Conservation (phyloP, 2,888 invertebrate genomes). For the Drosophila hawaiiensis region DNA sequence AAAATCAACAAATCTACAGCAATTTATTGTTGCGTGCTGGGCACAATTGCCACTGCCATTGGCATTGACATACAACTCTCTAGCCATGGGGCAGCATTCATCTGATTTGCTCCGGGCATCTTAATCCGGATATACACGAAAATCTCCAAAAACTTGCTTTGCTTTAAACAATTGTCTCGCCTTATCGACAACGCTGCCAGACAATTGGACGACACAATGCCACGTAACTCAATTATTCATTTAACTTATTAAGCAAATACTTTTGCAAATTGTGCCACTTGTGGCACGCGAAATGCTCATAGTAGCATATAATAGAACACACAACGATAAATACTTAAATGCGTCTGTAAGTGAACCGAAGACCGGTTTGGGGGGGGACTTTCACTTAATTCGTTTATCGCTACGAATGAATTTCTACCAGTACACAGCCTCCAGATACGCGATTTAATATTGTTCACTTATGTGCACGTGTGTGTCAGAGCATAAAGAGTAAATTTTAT, state of each 20-base stretch:
- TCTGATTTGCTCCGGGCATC: constrained; percentile 28
- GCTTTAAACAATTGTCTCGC: constrained; percentile 39
- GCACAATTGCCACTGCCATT: constrained; percentile 67
- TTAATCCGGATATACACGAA: constrained; percentile 41
- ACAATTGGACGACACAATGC: constrained; percentile 41
- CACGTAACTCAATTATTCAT: constrained; percentile 77
- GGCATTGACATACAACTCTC: constrained; percentile 65
- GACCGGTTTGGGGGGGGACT: constrained; percentile 42
- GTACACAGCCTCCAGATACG: constrained; percentile 3
- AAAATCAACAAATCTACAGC: constrained; percentile 33
- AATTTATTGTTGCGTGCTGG: constrained; percentile 64
- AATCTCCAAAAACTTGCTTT: constrained; percentile 7
- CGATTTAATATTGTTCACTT: constrained; percentile 17
- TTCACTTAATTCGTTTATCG: constrained; percentile 67
- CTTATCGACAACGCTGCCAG: constrained; percentile 38
- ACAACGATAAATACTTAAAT: constrained; percentile 60
- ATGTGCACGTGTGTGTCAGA: constrained; percentile 38
- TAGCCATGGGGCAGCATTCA: constrained; percentile 16
- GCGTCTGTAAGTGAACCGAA: constrained; percentile 43
- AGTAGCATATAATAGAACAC: constrained; percentile 16
- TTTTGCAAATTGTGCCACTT: constrained; percentile 68
- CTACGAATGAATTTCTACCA: constrained; percentile 37
- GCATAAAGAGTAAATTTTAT: constrained; percentile 8
- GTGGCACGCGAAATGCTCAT: constrained; percentile 62
- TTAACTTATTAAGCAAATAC: constrained; percentile 75